Conservation (phyloP, 2,888 invertebrate species). For the Gerris lacustris region DNA sequence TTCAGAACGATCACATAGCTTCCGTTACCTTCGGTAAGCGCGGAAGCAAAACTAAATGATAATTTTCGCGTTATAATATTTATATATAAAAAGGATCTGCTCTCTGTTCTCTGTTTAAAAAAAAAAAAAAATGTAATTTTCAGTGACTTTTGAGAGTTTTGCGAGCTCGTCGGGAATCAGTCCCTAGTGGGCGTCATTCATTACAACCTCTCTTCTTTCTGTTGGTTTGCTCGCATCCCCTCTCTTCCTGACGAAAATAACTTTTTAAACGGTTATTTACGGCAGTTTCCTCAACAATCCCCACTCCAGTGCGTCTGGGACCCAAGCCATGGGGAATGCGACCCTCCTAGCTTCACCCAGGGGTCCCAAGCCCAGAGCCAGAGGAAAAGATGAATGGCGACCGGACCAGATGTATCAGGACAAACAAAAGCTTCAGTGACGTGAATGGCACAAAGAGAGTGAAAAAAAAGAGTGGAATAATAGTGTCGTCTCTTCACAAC, state of each 20-base stretch:
- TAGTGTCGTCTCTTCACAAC: not conserved
- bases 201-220: not conserved
- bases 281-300: slow-evolving; percentile 1
- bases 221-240: too few species aligned
- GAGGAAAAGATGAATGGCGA: not conserved
- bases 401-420: slow-evolving; percentile 1
- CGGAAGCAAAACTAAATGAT: too few species aligned
- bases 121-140: too few species aligned
- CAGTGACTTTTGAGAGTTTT: too few species aligned
- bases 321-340: too few species aligned
- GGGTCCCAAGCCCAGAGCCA: not conserved
- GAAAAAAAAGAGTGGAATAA: not conserved
- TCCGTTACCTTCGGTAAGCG: too few species aligned
- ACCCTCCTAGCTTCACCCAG: too few species aligned
- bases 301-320: not conserved
- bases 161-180: not conserved
- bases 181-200: not conserved
- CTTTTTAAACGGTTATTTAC: slow-evolving; percentile 1
- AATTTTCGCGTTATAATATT: too few species aligned
- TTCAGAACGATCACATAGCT: too few species aligned
- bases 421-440: not conserved
- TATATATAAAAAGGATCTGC: too few species aligned
- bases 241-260: not conserved
- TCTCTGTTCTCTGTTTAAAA: too few species aligned
- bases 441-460: not conserved